Percentiles rank a stretch among this genome's conserved stretches.
phyloP scores from a whole-genome alignment of 2,113 vertebrate species.

The Lota lota region DNA sequence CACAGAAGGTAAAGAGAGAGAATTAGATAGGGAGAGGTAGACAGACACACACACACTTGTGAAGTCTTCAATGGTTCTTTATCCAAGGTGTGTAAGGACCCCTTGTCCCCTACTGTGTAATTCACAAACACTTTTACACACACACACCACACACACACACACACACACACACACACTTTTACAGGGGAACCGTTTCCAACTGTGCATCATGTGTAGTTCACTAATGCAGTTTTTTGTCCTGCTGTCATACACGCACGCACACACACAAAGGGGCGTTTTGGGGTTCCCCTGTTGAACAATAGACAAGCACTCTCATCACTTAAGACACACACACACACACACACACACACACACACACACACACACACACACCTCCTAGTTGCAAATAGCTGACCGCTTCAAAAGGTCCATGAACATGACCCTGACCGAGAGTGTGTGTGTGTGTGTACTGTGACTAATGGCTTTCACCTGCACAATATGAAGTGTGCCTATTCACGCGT shows the following conservation, averaged over 20 bases:
- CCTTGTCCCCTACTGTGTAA: constrained; percentile 48
- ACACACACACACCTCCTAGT: not conserved
- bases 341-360: not conserved
- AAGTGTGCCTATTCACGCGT: constrained; percentile 7
- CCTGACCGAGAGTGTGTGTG: not conserved
- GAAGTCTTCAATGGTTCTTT: constrained; percentile 44
- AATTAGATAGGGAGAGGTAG: constrained; percentile 24
- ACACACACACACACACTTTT: constrained; percentile 1
- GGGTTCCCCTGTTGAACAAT: not conserved
- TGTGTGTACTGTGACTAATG: constrained; percentile 10
- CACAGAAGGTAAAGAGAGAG: constrained; percentile 15
- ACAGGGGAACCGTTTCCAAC: constrained; percentile 26
- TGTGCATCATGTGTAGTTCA: constrained; percentile 11
- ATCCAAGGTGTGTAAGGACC: constrained; percentile 48
- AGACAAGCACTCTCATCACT: not conserved
- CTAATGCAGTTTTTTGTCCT: not conserved
- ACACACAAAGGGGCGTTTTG: not conserved
- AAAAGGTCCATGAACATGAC: not conserved
- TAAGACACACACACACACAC: constrained; percentile 53
- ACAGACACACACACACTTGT: constrained; percentile 15
- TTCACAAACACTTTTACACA: constrained; percentile 9
- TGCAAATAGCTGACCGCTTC: not conserved
- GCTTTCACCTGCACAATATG: not conserved
- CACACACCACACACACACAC: constrained; percentile 4
- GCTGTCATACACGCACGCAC: not conserved